A percentile compares a stretch with the other conserved stretches of the same genome.
Conservation (phyloP, 2,113 vertebrate species). For the Oncorhynchus clarkii region DNA sequence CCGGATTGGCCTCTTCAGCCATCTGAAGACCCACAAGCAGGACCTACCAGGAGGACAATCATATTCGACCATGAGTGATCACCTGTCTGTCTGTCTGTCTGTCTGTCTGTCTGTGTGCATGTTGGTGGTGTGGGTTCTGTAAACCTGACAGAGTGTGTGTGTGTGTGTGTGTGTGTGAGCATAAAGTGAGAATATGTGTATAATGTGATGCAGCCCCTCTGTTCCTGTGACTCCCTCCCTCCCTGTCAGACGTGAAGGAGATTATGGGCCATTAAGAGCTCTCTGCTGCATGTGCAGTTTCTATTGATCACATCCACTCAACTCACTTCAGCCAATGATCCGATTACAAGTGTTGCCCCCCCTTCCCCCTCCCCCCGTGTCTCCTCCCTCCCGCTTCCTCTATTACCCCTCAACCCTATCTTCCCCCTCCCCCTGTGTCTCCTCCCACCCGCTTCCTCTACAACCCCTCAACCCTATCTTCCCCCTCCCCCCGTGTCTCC, state of each 20-base stretch:
- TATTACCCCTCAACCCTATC: background rate
- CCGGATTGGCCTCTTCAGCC: too few relatives aligned
- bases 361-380: conserved; percentile 53
- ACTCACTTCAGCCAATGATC: conserved; percentile 91
- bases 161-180: conserved; percentile 28
- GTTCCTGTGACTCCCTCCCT: conserved; percentile 70
- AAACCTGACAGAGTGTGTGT: conserved; percentile 17
- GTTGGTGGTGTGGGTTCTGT: too few relatives aligned
- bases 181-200: conserved; percentile 6
- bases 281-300: conserved; percentile 88
- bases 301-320: conserved; percentile 90
- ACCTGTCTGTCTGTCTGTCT: background rate
- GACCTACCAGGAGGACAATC: too few relatives aligned
- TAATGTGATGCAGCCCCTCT: conserved; percentile 69
- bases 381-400: conserved; percentile 4
- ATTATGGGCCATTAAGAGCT: conserved; percentile 87
- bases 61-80: too few relatives aligned
- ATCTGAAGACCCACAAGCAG: too few relatives aligned
- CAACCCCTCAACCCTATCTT: too few relatives aligned
- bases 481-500: too few relatives aligned
- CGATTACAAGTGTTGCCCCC: conserved; percentile 74
- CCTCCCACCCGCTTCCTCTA: background rate
- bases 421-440: conserved; percentile 9
- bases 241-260: conserved; percentile 84
- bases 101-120: background rate